These are phyloP conservation scores for Phenganax stokvisi DNA, from an alignment of 92 coral and sea anemone species.

Conservation along the genomic window DNA sequence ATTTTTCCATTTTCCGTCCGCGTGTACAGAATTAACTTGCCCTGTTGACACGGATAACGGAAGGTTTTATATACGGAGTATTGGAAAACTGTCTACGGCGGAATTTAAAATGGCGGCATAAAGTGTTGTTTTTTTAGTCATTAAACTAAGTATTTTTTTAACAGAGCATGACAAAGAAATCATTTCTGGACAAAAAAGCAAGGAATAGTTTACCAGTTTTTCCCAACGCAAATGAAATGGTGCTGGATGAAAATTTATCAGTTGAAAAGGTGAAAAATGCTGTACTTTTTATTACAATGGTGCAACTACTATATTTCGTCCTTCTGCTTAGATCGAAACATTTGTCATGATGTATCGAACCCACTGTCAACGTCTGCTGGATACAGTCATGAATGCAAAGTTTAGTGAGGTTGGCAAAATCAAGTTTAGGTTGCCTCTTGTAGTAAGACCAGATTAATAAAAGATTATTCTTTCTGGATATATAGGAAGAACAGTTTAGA, in stretches of 20 bases:
- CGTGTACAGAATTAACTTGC: too few relatives aligned
- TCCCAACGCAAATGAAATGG: conserved; percentile 65
- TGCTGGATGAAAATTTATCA: conserved; percentile 65
- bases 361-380: conserved; percentile 91
- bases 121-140: conserved; percentile 2
- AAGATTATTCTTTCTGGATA: background rate
- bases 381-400: conserved; percentile 91
- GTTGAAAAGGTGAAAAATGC: conserved; percentile 64
- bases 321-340: conserved; percentile 46
- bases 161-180: conserved; percentile 45
- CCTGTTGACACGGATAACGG: too few relatives aligned
- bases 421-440: too few relatives aligned
- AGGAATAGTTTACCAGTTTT: conserved; percentile 83
- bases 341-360: conserved; percentile 98
- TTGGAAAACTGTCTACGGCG: too few relatives aligned
- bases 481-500: background rate
- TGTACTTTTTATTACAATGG: background rate
- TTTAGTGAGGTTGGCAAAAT: conserved; percentile 67
- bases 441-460: background rate
- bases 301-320: background rate
- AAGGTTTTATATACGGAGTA: too few relatives aligned
- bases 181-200: conserved; percentile 68
- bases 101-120: too few relatives aligned
- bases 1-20: too few relatives aligned
- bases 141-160: background rate